A percentile compares a stretch with the other conserved stretches of the same genome.
Conservation (phyloP, 1,140 invertebrate species). For the Batillaria attramentaria region DNA sequence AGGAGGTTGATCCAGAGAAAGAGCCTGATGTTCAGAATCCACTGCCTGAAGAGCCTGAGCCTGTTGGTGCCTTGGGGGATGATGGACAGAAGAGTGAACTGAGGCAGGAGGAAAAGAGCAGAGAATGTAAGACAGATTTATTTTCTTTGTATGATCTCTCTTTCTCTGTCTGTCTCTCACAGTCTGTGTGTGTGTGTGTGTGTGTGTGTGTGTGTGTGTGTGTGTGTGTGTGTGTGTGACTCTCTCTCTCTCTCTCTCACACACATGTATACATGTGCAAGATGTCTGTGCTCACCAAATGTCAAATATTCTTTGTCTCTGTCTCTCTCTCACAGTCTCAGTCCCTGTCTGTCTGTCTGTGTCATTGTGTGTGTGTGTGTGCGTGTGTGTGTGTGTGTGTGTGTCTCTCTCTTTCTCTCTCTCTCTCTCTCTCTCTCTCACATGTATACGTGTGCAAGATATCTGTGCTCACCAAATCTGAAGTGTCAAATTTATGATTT, state of each 20-base stretch:
- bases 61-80: not conserved
- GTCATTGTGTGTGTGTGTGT: not conserved
- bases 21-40: not conserved
- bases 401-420: not conserved
- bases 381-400: not conserved
- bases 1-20: not conserved
- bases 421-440: too few relatives aligned
- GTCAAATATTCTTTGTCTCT: not conserved
- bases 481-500: too few relatives aligned
- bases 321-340: not conserved
- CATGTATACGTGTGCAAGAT: too few relatives aligned
- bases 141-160: not conserved
- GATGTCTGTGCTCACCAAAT: too few relatives aligned
- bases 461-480: too few relatives aligned
- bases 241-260: not conserved
- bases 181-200: not conserved
- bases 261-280: too few relatives aligned
- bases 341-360: constrained; percentile 7
- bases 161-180: not conserved
- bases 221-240: not conserved
- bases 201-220: not conserved
- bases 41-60: too few relatives aligned
- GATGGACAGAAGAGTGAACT: not conserved
- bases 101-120: not conserved
- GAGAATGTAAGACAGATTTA: not conserved